Evolutionary conservation across 2,797 vertebrate genomes (phyloP), one percentile per base, ranked within the genome.

Genomic region (Neoniphon sammara): DNA sequence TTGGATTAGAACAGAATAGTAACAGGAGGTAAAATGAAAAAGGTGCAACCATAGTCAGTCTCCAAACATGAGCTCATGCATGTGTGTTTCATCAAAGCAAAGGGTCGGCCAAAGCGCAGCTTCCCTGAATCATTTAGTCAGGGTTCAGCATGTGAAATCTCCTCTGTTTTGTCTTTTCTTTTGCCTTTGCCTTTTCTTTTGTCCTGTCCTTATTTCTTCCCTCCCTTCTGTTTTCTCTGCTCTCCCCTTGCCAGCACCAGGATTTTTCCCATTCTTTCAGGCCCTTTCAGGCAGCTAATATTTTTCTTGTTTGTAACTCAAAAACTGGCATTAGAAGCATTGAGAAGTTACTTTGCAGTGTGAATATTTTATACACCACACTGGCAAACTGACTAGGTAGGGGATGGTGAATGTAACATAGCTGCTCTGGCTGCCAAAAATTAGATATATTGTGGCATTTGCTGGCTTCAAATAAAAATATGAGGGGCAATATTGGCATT

Each of bases 361-460:
- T 36, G 34, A 36, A 7, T 9, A 36, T 36, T 7, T 36, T 7
- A 36, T 36, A 36, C 9, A 36, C 6, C 7, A 36, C 34, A 7
- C 9, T 36, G 34, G 34, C 7, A 36, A 36, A 7, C 34, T 36
- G 34, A 27, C 25, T 7, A 36, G 34, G 34, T 36, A 27, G 25
- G 25, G 34, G 9, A 36, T 36, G 9, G 34, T 6, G 7, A 7
- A 36, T 36, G 34, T 36, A 36, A 36, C 7, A 9, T 36, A n/a
- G 34, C 34, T 36, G 34, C 7, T 36, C 34, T 36, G 9, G 34
- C 34, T 36, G 7, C 34, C 7, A 36, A 7, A 9, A 9, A 80
- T 67, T 76, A 73, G 73, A 52, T 21, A 68, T 27, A 15, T 64
- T 66, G 42, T 61, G 61, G 1, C 53, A 61, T 78, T 78, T 36